phyloP scores from a whole-genome alignment of 2,888 invertebrate genomes.

The Sympetrum striolatum region DNA sequence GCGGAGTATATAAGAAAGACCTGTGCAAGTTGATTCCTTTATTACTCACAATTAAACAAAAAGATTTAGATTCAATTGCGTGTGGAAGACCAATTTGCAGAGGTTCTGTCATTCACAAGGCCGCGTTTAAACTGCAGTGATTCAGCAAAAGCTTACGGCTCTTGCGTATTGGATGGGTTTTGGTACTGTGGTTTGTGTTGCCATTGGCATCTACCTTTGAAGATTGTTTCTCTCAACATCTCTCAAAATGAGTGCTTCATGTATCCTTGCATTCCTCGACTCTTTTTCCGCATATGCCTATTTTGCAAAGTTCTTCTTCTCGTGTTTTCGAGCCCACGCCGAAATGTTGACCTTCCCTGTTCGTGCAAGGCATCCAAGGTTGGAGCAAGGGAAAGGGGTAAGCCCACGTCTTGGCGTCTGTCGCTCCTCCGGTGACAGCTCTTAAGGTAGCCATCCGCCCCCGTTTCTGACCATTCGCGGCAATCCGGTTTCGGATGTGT shows the following conservation, averaged over 20 bases:
- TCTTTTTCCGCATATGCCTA: no score
- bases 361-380: background rate
- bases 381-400: background rate
- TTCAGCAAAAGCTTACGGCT: no score
- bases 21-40: no score
- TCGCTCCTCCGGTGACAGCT: background rate
- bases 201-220: background rate
- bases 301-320: background rate
- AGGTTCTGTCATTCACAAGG: no score
- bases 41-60: no score
- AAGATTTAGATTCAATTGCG: no score
- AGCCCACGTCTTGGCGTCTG: background rate
- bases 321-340: background rate
- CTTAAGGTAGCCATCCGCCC: background rate
- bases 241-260: background rate
- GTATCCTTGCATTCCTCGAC: background rate
- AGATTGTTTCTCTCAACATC: background rate
- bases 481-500: background rate
- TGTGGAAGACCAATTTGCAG: no score
- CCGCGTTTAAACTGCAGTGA: no score
- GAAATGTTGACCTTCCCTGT: background rate
- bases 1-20: no score
- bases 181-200: no score
- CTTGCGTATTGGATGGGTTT: no score
- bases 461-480: background rate